Conservation (phyloP, 2,888 invertebrate genomes). For the Penaeus monodon region DNA sequence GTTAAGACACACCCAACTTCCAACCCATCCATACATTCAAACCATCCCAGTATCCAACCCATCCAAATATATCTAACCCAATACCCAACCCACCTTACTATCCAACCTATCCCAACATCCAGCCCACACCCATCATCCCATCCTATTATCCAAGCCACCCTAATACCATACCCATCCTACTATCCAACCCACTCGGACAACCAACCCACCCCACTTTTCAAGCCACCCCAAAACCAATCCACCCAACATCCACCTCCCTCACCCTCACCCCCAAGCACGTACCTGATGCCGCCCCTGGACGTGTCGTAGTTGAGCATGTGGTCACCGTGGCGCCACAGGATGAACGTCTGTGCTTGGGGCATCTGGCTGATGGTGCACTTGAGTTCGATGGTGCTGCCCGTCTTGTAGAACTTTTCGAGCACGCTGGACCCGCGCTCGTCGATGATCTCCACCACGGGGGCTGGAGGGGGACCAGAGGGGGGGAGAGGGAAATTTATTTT, state of each 20-base stretch:
- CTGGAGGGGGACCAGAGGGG: slow-evolving; percentile 71
- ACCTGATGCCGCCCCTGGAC: slow-evolving; percentile 85
- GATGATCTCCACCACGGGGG: slow-evolving; percentile 84
- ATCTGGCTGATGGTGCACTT: slow-evolving; percentile 85
- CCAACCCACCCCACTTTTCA: background rate
- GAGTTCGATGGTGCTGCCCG: slow-evolving; percentile 85
- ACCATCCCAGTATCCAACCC: too few species aligned
- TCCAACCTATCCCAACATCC: too few species aligned
- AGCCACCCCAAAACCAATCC: background rate
- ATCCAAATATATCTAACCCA: too few species aligned
- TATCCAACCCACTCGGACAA: background rate
- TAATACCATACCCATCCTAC: background rate
- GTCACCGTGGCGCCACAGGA: slow-evolving; percentile 83
- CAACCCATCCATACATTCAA: background rate
- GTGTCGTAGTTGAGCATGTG: slow-evolving; percentile 84
- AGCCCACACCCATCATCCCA: too few species aligned
- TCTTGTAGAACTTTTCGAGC: slow-evolving; percentile 85
- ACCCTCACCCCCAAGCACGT: slow-evolving; percentile 64
- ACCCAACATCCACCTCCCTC: too few species aligned
- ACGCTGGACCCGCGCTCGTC: slow-evolving; percentile 83
- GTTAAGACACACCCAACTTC: too few species aligned
- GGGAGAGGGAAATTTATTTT: background rate
- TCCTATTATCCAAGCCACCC: background rate
- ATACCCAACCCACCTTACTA: too few species aligned
- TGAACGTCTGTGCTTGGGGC: slow-evolving; percentile 81